Base-by-base conservation (phyloP, 64 coral and sea anemone genomes). In the Montipora efflorescens region DNA sequence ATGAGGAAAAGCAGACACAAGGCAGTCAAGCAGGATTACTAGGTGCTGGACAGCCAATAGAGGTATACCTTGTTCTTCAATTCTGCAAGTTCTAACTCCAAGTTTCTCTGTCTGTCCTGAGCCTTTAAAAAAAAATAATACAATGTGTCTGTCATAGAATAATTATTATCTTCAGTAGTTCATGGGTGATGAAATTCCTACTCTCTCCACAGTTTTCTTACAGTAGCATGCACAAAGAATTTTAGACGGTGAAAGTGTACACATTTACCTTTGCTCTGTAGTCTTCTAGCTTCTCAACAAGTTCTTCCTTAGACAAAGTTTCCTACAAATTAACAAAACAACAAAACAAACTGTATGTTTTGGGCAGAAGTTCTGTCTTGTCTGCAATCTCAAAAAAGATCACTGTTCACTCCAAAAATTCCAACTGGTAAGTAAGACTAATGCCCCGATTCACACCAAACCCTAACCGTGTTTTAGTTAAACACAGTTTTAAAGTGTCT, bases 61-160 rank as follows among this genome's bases (percentile, higher is more conserved):
- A 36, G 36, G 36, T 4, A 22, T 71, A 92, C 93, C 90, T 87
- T 98, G 25, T 90, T 95, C 53, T 95, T 98, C 82, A 90, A 92
- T 61, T 95, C 89, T 11, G 59, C 75, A 28, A 98, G 22, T 18
- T 98, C 93, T 15, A 52, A 78, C 48, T 98, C 93, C 79, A 88
- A 80, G 9, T 74, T 68, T 78, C 80, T 88, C 84, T 80, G 67
- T 79, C 21, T 87, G 23, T 87, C 81, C 45, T 86, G 82, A 11
- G 82, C 44, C 82, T 86, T 19, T 15, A 71, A 71, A 0, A 72
- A 82, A 16, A 8, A 57, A 8, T 15, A 82, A 82, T 2, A 59
- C 1, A 71, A 71, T 22, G 5, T 22, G 68, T 71, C 21, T 22
- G 68, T 71, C 16, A 67, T 15, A 9, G 62, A 18, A 67, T 12